Base-by-base conservation (phyloP, 2,113 vertebrate species). In the Cromileptes altivelis region DNA sequence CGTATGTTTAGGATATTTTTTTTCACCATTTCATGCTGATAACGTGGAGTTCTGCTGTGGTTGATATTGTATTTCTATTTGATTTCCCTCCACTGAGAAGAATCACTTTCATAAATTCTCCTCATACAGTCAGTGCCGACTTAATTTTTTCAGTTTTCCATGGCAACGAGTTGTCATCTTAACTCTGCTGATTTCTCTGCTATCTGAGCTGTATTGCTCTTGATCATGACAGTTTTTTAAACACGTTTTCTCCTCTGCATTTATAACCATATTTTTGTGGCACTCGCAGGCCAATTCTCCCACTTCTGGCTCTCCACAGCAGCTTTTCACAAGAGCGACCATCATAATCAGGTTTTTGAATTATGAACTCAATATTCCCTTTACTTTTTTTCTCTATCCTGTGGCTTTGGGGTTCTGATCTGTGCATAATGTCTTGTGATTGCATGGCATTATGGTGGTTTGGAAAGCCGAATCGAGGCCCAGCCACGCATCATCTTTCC, bases 381-480 rank as follows among this genome's bases (percentile, higher is more conserved):
- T 71, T 23, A 84, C 87, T 80, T 81, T 79, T 88, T 80, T 77
- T 47, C 71, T 72, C 70, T 67, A 73, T 91, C 88, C 90, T 86
- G 91, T 90, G 93, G 93, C 90, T 94, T 91, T 89, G 80, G 92
- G 91, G 94, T 95, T 94, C 86, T 90, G 89, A 93, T 93, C 88
- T 85, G 89, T 92, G 93, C 94, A 95, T 95, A 95, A 95, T 96
- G 90, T 94, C 89, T 94, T 81, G 92, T 95, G 95, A 96, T 95
- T 95, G 94, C 92, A 69, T 81, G 88, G 93, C 88, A 93, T 94
- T 95, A 94, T 87, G 86, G 76, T 70, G 85, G 93, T 91, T 93
- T 93, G 91, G 86, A 94, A 93, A 93, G 85, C 90, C 60, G 70
- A 86, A 86, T 71, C 72, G 75, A 84, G 83, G 92, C 95, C 92